Evolutionary conservation across 2,797 vertebrate genomes (phyloP), one percentile per base, ranked within the genome.

Genomic region (Huso huso): DNA sequence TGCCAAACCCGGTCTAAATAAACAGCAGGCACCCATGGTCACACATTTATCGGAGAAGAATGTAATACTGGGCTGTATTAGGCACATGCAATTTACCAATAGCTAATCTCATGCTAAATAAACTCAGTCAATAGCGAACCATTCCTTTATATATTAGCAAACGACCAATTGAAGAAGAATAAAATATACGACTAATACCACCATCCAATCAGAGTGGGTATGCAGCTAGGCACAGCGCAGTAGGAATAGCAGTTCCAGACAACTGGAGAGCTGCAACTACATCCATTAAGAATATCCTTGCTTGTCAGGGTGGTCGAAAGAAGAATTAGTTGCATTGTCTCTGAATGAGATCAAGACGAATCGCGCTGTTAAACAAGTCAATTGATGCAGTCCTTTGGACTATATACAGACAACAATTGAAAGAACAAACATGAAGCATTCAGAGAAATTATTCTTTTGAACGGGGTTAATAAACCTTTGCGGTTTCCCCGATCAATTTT

Each of bases 71-170:
- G 48, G 66, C 18, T 57, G 58, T 55, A 10, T 53, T 52, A 66
- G 48, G 59, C 49, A 52, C 60, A 49, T 48, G 66, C 66, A 61
- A 70, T 73, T 70, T 67, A 66, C 61, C 65, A 67, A 67, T 68
- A 51, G 58, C 57, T 60, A 52, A 62, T 66, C 15, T 65, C 57
- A 63, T 51, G 66, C 61, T 15, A 12, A 15, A 48, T 52, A n/a
- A 62, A 60, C 49, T 48, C 52, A 68, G 51, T 65, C 65, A 65
- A 72, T 66, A 18, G 59, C 12, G 57, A 10, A 49, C 66, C 53
- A 65, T 23, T 61, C 8, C 49, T 48, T 58, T 50, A 7, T 11
- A 64, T 10, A 10, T 51, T 58, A 37, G 10, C 66, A 57, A 68
- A 68, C 65, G 15, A 51, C 58, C 63, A 65, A 55, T 37, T 13